Conservation (phyloP, 23 tunicate genomes). For the Ciona savignyi region DNA sequence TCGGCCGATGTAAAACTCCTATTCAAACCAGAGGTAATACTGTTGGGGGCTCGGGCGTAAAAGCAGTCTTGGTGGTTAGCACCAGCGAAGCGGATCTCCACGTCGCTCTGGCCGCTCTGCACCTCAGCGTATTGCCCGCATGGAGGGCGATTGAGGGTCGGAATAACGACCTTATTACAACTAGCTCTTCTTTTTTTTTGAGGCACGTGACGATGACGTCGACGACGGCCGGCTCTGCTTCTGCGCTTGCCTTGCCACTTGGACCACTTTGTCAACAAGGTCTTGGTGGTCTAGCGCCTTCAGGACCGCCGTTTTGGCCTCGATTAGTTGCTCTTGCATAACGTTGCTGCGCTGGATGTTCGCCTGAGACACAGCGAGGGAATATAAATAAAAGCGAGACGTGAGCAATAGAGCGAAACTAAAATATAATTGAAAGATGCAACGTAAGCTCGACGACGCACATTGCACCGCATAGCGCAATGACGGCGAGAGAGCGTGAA, state of each 20-base stretch:
- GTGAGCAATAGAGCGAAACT: too few species aligned
- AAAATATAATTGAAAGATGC: too few species aligned
- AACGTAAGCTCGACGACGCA: background rate
- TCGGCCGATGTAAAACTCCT: background rate
- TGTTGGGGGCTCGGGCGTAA: too few species aligned
- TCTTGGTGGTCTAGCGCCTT: conserved; percentile 54
- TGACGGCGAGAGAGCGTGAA: background rate
- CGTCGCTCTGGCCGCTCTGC: background rate
- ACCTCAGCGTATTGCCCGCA: background rate
- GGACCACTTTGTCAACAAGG: conserved; percentile 36
- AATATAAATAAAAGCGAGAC: background rate
- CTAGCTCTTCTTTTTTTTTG: conserved; percentile 60
- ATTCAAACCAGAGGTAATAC: background rate
- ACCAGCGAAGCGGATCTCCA: too few species aligned
- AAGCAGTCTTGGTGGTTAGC: too few species aligned
- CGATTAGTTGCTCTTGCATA: conserved; percentile 60
- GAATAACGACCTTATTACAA: too few species aligned
- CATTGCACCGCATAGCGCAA: background rate
- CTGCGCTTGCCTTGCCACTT: conserved; percentile 23
- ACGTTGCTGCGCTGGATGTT: conserved; percentile 80
- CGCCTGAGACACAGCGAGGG: conserved; percentile 41
- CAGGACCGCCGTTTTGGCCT: conserved; percentile 47
- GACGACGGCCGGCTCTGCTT: conserved; percentile 4
- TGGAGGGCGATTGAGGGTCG: background rate
- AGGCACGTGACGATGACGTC: conserved; percentile 13